phyloP scores from a whole-genome alignment of 1,140 invertebrate species.

The Telenomus remus region DNA sequence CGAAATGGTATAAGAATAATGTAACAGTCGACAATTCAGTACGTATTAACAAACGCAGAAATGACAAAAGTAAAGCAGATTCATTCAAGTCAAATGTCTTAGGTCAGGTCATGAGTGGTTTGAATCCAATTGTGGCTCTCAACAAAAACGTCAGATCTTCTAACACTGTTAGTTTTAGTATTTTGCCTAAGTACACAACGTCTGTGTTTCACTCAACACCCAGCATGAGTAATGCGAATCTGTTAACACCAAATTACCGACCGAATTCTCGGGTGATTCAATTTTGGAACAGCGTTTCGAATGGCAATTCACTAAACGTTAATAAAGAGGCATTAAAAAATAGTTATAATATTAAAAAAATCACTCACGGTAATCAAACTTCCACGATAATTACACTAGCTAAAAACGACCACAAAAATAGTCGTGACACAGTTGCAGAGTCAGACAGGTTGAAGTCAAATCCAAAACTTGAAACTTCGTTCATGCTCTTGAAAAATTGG shows the following conservation, averaged over 20 bases:
- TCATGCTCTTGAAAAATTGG: slow-evolving; percentile 63
- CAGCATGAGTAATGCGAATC: too few species aligned
- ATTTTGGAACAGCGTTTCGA: slow-evolving; percentile 12
- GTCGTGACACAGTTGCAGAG: not conserved
- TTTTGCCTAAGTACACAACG: too few species aligned
- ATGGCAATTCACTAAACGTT: not conserved
- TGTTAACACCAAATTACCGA: not conserved
- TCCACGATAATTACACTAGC: slow-evolving; percentile 10
- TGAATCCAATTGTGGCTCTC: too few species aligned
- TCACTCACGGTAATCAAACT: slow-evolving; percentile 9
- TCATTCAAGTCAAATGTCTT: too few species aligned
- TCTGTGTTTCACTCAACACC: too few species aligned
- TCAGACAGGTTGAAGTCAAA: not conserved
- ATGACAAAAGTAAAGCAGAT: too few species aligned
- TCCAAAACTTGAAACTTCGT: not conserved
- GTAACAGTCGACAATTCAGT: too few species aligned
- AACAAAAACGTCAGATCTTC: too few species aligned
- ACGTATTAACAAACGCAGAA: too few species aligned
- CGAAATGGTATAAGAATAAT: too few species aligned
- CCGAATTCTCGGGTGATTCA: slow-evolving; percentile 7
- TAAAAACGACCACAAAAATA: not conserved
- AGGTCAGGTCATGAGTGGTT: too few species aligned
- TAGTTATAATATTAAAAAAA: slow-evolving; percentile 7
- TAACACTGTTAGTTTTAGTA: too few species aligned
- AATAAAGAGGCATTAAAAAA: not conserved